phyloP scores from a whole-genome alignment of 1,140 invertebrate genomes.

The Myzus persicae region DNA sequence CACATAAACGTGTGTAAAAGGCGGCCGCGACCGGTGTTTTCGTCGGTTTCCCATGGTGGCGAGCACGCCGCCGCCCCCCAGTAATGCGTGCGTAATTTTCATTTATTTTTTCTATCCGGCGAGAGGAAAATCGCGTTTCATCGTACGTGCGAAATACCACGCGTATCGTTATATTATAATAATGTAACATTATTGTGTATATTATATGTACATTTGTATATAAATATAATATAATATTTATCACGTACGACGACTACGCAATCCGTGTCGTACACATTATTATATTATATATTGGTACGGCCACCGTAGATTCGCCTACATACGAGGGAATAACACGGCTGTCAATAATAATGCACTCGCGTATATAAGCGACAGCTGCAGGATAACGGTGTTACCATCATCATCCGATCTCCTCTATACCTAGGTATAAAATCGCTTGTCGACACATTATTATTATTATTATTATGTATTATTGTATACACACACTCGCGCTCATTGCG shows the following conservation, averaged over 20 bases:
- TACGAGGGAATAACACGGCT: constrained; percentile 32
- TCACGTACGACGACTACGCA: neutral
- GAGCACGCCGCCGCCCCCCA: neutral
- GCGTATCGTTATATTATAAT: neutral
- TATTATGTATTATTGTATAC: neutral
- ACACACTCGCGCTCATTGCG: neutral
- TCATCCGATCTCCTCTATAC: neutral
- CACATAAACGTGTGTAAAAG: neutral
- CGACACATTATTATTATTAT: neutral
- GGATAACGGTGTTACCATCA: constrained; percentile 24
- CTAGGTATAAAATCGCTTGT: neutral
- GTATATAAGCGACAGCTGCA: neutral
- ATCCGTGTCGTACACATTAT: neutral
- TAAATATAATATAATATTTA: neutral
- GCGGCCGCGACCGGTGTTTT: neutral
- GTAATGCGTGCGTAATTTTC: neutral
- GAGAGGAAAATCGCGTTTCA: neutral
- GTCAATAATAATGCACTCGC: neutral
- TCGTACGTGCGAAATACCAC: neutral
- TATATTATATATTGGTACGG: no score
- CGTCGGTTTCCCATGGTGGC: neutral
- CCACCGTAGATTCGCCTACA: neutral
- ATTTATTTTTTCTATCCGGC: neutral
- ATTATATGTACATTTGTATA: neutral
- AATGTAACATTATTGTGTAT: neutral